Evolutionary conservation across 2,113 vertebrate species (phyloP).

Genomic region (Vidua macroura): DNA sequence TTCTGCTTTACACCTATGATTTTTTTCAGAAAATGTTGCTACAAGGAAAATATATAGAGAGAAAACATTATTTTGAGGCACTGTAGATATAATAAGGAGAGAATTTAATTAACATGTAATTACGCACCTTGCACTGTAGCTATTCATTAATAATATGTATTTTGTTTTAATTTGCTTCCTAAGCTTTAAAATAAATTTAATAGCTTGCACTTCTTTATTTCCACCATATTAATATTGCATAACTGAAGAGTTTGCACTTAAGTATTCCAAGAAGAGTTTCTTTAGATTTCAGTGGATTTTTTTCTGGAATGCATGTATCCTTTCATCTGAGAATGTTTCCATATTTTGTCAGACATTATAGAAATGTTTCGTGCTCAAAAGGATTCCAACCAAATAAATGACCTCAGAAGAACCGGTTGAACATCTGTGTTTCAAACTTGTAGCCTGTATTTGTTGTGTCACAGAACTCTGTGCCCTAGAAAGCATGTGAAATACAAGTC

Average conservation of each 20-base stretch:
- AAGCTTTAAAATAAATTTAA: neutral
- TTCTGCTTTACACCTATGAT: neutral
- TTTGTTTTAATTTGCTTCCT: constrained; percentile 21
- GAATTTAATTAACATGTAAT: constrained; percentile 29
- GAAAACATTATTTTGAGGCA: neutral
- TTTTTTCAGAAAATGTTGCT: neutral
- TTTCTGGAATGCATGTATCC: neutral
- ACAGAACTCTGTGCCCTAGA: neutral
- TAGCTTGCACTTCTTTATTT: neutral
- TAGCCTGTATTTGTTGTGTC: neutral
- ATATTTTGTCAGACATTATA: neutral
- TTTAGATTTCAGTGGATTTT: neutral
- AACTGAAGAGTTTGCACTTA: neutral
- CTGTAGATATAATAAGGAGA: neutral
- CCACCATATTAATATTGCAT: neutral
- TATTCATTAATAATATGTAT: neutral
- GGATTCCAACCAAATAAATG: neutral
- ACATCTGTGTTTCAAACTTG: neutral
- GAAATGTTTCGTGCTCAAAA: neutral
- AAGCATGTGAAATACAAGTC: neutral
- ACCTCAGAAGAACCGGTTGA: neutral
- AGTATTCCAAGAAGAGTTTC: neutral
- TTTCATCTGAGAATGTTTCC: neutral
- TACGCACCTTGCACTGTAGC: neutral
- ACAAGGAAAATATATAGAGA: neutral